Base-by-base conservation (phyloP, 2,888 invertebrate genomes). In the Bombylius discolor region DNA sequence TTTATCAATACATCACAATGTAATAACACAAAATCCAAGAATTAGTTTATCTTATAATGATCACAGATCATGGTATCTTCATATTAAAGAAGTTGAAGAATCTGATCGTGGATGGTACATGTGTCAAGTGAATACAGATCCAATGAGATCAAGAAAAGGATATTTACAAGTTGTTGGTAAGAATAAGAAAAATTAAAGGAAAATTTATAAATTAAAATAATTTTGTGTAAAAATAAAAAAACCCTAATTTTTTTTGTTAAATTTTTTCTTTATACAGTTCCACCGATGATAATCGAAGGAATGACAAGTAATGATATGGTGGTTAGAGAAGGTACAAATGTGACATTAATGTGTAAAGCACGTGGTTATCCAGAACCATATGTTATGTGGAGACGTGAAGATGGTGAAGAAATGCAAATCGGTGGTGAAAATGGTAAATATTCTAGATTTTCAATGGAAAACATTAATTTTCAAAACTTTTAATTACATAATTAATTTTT, bases 81-180 rank as follows among this genome's bases (percentile, higher is more conserved):
- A 91, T 70, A 89, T 92, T 73, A 87, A 87, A 73, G 85, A 85
- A 68, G 90, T 89, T 39, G 89, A 90, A 69, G 91, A 92, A 71
- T 81, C 83, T 49, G 92, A 92, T 75, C 80, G 91, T 4, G 92
- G 92, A 58, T 92, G 90, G 90, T 92, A 81, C 68, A 91, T 91
- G 91, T 91, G 91, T 70, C 91, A 92, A 75, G 85, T 93, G 63
- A 92, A 93, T 75, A 92, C 92, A 1, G 90, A 92, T 74, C 93
- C 92, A n/a, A 93, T 93, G 92, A 80, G 90, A 62, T 89, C 88
- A 59, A 80, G 88, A 56, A 88, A 90, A 70, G 93, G 92, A 55
- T 93, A 91, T 71, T 79, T 93, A 42, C 90, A 92, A 78, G 91
- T 93, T 63, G 90, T 92, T 48, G 92, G 93, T 92, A 70, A 83